These are phyloP conservation scores for Threskiornis aethiopicus DNA, from an alignment of 2,797 vertebrate species.

Conservation along the genomic window DNA sequence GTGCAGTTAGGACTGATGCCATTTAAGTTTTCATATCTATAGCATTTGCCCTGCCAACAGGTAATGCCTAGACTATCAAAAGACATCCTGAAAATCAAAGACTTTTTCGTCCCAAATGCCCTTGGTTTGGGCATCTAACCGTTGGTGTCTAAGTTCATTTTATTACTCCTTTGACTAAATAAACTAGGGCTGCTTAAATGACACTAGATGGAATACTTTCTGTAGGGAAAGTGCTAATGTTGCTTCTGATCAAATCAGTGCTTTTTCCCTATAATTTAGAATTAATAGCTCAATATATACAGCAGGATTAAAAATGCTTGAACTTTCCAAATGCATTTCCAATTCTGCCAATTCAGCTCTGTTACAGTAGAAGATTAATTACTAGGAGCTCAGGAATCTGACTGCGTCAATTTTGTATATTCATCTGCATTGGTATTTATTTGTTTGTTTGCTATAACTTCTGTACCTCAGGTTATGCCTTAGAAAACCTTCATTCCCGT, in stretches of 20 bases:
- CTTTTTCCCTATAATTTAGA: not conserved
- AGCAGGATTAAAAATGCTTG: constrained; percentile 44
- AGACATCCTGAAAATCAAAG: not conserved
- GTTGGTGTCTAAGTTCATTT: not conserved
- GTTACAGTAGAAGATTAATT: constrained; percentile 27
- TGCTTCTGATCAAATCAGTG: not conserved
- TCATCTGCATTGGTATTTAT: constrained; percentile 23
- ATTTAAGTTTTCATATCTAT: not conserved
- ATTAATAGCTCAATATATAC: constrained; percentile 26
- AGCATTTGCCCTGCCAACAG: not conserved
- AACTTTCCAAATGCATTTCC: constrained; percentile 16
- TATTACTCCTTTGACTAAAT: not conserved
- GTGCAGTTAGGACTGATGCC: not conserved
- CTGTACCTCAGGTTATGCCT: not conserved
- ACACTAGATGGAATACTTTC: not conserved
- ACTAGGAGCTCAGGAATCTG: not conserved
- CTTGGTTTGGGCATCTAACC: not conserved
- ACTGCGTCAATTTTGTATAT: not conserved
- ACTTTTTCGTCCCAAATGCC: not conserved
- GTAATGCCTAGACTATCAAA: not conserved
- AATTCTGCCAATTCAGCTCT: constrained; percentile 32
- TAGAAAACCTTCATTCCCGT: not conserved
- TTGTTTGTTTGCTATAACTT: constrained; percentile 26
- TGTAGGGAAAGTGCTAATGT: not conserved
- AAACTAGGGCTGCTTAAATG: not conserved